Evolutionary conservation across 2,797 vertebrate species (phyloP).

Genomic region (Odontamblyopus lacepedii): DNA sequence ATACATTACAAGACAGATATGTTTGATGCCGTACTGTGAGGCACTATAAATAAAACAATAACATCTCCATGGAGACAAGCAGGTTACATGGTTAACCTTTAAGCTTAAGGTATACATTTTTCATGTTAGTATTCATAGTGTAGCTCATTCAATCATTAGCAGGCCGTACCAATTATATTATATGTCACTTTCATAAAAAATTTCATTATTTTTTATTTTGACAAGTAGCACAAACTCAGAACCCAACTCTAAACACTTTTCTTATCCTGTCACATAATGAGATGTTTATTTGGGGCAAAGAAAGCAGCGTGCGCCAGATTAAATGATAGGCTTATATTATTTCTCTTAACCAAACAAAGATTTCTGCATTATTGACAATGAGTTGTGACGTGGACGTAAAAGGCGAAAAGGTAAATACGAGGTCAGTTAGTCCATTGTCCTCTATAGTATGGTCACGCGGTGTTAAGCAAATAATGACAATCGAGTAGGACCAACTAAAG

Average conservation of each 20-base stretch:
- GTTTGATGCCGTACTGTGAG: no score
- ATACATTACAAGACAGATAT: no score
- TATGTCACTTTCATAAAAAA: no score
- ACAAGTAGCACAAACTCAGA: background rate
- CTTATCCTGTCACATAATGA: background rate
- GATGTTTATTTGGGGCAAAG: conserved; percentile 11
- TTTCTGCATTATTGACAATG: background rate
- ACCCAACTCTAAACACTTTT: background rate
- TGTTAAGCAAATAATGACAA: conserved; percentile 30
- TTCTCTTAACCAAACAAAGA: background rate
- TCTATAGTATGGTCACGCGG: conserved; percentile 20
- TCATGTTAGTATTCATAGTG: no score
- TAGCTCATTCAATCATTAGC: no score
- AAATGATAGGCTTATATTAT: background rate
- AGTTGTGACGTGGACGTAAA: background rate
- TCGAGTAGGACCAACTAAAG: conserved; percentile 19
- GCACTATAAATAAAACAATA: no score
- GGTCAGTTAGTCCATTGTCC: conserved; percentile 11
- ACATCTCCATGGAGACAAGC: no score
- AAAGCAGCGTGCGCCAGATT: background rate
- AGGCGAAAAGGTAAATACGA: conserved; percentile 25
- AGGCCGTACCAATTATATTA: no score
- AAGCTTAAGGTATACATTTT: no score
- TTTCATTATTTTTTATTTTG: background rate
- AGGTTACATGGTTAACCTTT: no score